Evolutionary conservation across 1,140 invertebrate genomes (phyloP).

Genomic region (Portunus trituberculatus): DNA sequence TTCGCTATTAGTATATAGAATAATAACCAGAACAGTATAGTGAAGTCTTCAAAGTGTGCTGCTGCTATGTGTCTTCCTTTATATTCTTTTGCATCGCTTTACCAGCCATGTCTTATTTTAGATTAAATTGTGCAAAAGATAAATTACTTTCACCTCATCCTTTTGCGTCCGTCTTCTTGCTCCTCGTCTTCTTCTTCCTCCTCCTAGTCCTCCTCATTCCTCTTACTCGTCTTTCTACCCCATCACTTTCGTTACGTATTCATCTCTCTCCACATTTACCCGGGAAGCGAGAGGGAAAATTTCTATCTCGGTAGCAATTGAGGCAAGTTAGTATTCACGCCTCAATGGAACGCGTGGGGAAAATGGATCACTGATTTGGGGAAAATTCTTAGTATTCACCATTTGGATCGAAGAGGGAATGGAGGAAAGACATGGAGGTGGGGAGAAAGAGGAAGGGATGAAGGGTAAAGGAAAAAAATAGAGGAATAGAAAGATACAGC

Average conservation of each 20-base stretch:
- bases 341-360: no score
- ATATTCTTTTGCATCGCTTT: no score
- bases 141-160: not conserved
- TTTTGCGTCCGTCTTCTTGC: not conserved
- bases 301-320: no score
- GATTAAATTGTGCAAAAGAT: no score
- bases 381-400: no score
- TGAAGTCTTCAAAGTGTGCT: no score
- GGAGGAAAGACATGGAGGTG: no score
- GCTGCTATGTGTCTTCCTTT: no score
- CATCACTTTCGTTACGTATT: not conserved
- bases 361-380: no score
- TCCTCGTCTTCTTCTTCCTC: slow-evolving; percentile 26
- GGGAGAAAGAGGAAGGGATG: not conserved
- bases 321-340: no score
- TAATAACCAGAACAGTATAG: no score
- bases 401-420: not conserved
- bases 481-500: not conserved
- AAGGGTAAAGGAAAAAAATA: not conserved
- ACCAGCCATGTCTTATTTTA: no score
- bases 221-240: slow-evolving; percentile 10
- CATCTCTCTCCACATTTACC: not conserved
- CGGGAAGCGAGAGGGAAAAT: not conserved
- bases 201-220: slow-evolving; percentile 8
- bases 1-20: not conserved